These are phyloP conservation scores for Piaya cayana DNA, from an alignment of 2,113 vertebrate genomes.

Conservation along the genomic window DNA sequence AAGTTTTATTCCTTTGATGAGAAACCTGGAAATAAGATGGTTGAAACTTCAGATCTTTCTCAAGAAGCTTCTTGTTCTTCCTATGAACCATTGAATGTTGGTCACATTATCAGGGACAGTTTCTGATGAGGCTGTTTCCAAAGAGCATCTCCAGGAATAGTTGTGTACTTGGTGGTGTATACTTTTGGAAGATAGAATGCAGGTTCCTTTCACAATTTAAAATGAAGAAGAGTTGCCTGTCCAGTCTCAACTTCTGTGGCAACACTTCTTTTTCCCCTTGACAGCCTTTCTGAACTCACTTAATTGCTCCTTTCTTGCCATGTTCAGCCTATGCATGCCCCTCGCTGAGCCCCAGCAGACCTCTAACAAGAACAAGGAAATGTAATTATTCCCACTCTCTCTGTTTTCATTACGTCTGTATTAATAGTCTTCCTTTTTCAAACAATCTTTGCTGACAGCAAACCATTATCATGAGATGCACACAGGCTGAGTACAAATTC, in stretches of 20 bases:
- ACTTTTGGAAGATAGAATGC: background rate
- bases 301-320: background rate
- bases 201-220: background rate
- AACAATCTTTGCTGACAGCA: slow-evolving; percentile 18
- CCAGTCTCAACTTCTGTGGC: background rate
- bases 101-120: background rate
- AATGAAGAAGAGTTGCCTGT: background rate
- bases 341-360: background rate
- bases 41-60: background rate
- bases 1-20: background rate
- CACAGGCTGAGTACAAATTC: background rate
- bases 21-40: background rate
- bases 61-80: background rate
- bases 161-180: background rate
- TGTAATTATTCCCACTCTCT: slow-evolving; percentile 31
- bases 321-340: background rate
- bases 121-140: background rate
- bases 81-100: background rate
- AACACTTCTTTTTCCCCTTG: background rate
- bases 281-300: background rate
- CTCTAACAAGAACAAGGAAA: background rate
- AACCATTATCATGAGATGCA: slow-evolving; percentile 20
- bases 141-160: background rate
- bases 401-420: slow-evolving; percentile 25
- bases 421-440: slow-evolving; percentile 34